Conservation (phyloP, 2,113 vertebrate genomes). For the Lycaon pictus region DNA sequence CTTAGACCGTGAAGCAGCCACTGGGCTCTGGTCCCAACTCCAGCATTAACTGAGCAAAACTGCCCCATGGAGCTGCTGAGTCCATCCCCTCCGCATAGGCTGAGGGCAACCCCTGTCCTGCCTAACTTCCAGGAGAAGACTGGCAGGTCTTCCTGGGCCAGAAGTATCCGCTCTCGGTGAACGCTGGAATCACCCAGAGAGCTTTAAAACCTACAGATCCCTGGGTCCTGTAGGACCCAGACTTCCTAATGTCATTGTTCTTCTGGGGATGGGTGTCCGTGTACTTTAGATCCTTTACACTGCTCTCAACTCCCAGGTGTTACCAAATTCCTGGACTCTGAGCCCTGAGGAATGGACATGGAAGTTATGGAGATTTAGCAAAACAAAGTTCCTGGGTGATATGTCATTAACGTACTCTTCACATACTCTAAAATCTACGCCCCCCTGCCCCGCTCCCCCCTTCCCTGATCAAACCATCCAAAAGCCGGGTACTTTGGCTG, state of each 20-base stretch:
- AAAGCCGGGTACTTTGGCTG: not conserved
- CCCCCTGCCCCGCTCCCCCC: no score
- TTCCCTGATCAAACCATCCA: not conserved
- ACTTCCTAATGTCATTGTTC: not conserved
- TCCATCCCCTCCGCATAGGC: not conserved
- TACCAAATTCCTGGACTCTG: not conserved
- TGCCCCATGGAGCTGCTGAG: not conserved
- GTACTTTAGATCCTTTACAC: not conserved
- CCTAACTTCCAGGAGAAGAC: not conserved
- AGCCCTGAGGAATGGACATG: not conserved
- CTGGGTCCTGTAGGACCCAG: not conserved
- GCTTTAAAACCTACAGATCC: not conserved
- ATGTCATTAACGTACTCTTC: not conserved
- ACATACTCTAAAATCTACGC: not conserved
- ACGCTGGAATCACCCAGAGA: not conserved
- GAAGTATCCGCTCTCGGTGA: not conserved
- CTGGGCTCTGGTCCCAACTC: not conserved
- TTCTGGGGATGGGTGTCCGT: not conserved
- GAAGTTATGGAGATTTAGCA: not conserved
- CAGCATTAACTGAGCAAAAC: not conserved
- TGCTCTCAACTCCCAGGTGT: not conserved
- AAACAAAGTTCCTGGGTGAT: not conserved
- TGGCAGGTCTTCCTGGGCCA: no score
- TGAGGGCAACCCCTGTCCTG: not conserved
- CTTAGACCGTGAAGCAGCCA: not conserved